Evolutionary conservation across 2,888 invertebrate genomes (phyloP).

Genomic region (Arctia plantaginis): DNA sequence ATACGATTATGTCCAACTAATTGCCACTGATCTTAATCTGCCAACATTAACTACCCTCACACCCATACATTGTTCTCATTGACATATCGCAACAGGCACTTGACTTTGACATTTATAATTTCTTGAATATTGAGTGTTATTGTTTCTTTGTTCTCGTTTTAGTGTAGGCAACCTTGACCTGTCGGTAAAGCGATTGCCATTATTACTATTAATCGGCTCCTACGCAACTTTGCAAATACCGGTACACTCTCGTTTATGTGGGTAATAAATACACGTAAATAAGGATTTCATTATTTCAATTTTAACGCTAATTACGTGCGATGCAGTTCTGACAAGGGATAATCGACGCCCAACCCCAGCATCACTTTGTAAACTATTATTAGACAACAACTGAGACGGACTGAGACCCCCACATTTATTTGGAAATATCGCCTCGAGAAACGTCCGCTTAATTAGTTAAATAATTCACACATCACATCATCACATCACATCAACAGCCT

Average conservation of each 20-base stretch:
- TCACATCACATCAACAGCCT: no score
- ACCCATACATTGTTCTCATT: slow-evolving; percentile 57
- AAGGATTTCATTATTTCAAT: slow-evolving; percentile 48
- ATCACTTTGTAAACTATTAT: slow-evolving; percentile 53
- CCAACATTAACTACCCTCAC: slow-evolving; percentile 50
- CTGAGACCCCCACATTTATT: slow-evolving; percentile 44
- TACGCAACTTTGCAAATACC: slow-evolving; percentile 45
- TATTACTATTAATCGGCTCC: slow-evolving; percentile 54
- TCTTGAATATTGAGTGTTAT: slow-evolving; percentile 63
- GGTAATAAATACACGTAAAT: slow-evolving; percentile 42
- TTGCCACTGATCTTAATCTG: slow-evolving; percentile 66
- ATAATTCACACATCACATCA: no score
- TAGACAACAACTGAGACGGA: slow-evolving; percentile 46
- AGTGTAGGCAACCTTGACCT: slow-evolving; percentile 66
- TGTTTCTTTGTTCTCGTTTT: slow-evolving; percentile 66
- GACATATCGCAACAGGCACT: slow-evolving; percentile 56
- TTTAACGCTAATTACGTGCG: slow-evolving; percentile 55
- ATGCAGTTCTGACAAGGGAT: slow-evolving; percentile 46
- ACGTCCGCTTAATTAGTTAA: slow-evolving; percentile 37
- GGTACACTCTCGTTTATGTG: slow-evolving; percentile 49
- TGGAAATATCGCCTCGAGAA: slow-evolving; percentile 48
- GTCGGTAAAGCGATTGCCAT: slow-evolving; percentile 59
- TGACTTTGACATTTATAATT: slow-evolving; percentile 70
- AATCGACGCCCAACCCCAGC: slow-evolving; percentile 39
- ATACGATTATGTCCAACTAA: slow-evolving; percentile 67